Evolutionary conservation across 2,888 invertebrate genomes (phyloP).

Genomic region (Clitarchus hookeri): DNA sequence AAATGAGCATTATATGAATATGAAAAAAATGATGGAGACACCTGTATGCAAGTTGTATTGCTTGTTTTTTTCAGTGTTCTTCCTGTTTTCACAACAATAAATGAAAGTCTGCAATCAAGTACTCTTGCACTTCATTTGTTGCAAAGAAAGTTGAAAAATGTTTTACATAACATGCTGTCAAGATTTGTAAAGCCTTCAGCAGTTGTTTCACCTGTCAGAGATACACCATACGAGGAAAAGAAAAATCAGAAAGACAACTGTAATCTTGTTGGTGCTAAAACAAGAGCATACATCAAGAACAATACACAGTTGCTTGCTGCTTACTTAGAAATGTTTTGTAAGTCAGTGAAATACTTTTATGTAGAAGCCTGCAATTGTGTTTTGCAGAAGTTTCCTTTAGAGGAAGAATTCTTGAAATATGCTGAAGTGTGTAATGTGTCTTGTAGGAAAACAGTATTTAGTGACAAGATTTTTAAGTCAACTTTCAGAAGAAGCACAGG

Average conservation of each 20-base stretch:
- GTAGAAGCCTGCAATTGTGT: not conserved
- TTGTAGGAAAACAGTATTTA: not conserved
- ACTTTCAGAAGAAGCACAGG: not conserved
- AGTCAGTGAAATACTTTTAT: not conserved
- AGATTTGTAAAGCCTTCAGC: not conserved
- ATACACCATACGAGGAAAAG: no score
- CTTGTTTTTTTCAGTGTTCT: no score
- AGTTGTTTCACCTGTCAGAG: no score
- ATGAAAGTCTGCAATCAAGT: no score
- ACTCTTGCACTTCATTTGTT: not conserved
- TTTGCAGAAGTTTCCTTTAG: not conserved
- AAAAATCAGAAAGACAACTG: no score
- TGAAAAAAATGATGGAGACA: no score
- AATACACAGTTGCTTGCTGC: not conserved
- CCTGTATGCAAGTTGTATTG: no score
- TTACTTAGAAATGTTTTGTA: not conserved
- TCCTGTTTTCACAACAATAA: no score
- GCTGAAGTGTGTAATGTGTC: not conserved
- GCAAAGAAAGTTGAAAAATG: not conserved
- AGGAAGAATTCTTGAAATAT: not conserved
- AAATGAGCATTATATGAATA: no score
- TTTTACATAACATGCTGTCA: not conserved
- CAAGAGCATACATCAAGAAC: not conserved
- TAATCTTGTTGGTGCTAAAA: no score
- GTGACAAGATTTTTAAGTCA: not conserved